phyloP scores from a whole-genome alignment of 2,797 vertebrate species.

The Odontamblyopus lacepedii region DNA sequence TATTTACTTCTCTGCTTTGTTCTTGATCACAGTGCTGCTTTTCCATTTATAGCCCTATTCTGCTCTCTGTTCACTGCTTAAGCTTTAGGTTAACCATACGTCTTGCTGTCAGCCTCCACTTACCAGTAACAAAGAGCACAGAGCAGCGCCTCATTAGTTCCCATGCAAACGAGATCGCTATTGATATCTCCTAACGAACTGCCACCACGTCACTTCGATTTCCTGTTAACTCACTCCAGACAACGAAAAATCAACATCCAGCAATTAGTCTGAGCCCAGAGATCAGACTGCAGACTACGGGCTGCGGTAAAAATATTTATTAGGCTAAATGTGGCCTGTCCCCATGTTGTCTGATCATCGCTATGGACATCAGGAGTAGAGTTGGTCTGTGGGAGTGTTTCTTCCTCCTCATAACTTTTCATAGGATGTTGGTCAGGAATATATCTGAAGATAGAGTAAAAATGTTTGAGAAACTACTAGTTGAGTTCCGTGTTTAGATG shows the following conservation, averaged over 20 bases:
- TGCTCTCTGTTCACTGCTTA: neutral
- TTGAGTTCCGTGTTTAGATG: too few species aligned
- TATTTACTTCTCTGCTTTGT: neutral
- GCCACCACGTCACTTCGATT: constrained; percentile 66
- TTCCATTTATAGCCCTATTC: neutral
- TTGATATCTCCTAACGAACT: constrained; percentile 69
- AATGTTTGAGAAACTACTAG: too few species aligned
- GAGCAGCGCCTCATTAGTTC: constrained; percentile 57
- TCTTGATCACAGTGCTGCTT: neutral
- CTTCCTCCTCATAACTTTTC: neutral
- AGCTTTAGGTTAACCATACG: constrained; percentile 35
- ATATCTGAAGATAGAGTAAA: too few species aligned
- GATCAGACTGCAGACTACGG: constrained; percentile 28
- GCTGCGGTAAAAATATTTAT: constrained; percentile 39
- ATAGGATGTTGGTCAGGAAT: neutral
- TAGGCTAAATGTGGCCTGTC: constrained; percentile 45
- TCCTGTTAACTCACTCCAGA: constrained; percentile 62
- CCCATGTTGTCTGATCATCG: constrained; percentile 33
- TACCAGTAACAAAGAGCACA: constrained; percentile 53
- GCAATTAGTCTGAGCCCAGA: constrained; percentile 51
- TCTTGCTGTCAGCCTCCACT: constrained; percentile 55
- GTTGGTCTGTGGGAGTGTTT: neutral
- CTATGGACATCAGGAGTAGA: neutral
- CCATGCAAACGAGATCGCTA: constrained; percentile 63
- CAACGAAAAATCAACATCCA: constrained; percentile 62